Conservation (phyloP, 2,888 invertebrate genomes). For the Vanessa cardui region DNA sequence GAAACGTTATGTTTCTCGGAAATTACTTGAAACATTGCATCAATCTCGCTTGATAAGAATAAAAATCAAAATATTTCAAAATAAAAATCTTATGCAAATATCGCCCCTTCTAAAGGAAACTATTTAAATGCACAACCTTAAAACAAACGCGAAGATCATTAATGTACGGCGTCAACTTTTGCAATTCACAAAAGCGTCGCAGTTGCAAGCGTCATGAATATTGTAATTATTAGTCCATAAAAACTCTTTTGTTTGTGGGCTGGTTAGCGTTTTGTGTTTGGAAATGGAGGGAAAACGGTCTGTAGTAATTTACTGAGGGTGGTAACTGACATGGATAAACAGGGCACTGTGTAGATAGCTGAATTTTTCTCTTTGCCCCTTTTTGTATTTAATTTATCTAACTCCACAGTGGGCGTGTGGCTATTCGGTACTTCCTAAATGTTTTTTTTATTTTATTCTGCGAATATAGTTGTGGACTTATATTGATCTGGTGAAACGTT, state of each 20-base stretch:
- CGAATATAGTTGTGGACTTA: slow-evolving; percentile 11
- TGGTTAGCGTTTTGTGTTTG: slow-evolving; percentile 40
- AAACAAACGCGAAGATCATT: slow-evolving; percentile 12
- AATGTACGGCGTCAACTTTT: slow-evolving; percentile 20
- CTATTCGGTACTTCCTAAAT: slow-evolving; percentile 10
- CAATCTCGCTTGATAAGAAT: not conserved
- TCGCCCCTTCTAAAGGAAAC: not conserved
- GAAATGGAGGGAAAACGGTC: slow-evolving; percentile 37
- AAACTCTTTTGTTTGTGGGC: slow-evolving; percentile 41
- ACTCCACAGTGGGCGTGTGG: slow-evolving; percentile 33
- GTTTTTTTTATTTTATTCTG: not conserved
- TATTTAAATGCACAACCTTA: slow-evolving; percentile 5
- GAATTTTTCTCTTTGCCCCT: slow-evolving; percentile 35
- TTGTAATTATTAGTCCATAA: slow-evolving; percentile 42
- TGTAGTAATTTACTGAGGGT: slow-evolving; percentile 40
- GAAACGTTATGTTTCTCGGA: no score
- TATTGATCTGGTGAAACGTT: slow-evolving; percentile 8
- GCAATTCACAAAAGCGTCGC: slow-evolving; percentile 28
- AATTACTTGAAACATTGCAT: no score
- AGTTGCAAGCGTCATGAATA: slow-evolving; percentile 39
- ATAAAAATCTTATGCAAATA: not conserved
- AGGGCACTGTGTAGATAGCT: slow-evolving; percentile 31
- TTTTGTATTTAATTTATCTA: slow-evolving; percentile 44
- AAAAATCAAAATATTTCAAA: not conserved
- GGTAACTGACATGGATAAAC: slow-evolving; percentile 39